phyloP scores from a whole-genome alignment of 1,140 invertebrate genomes.

The Matsumurasca onukii region DNA sequence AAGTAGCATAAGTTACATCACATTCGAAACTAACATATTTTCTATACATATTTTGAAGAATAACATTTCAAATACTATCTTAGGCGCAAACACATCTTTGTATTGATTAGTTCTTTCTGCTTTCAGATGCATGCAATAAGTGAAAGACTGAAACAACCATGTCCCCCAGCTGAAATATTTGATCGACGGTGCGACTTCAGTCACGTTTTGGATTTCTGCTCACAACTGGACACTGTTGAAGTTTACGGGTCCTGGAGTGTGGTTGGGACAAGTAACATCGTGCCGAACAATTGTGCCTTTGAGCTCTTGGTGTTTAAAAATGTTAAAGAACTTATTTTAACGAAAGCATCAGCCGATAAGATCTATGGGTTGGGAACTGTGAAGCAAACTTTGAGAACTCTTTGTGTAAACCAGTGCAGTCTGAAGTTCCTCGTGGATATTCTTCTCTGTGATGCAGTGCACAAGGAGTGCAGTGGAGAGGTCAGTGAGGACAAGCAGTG shows the following conservation, averaged over 20 bases:
- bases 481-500: conserved; percentile 51
- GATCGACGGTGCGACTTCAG: conserved; percentile 78
- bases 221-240: conserved; percentile 64
- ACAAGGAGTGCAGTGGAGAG: conserved; percentile 50
- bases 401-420: conserved; percentile 62
- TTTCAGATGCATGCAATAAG: conserved; percentile 83
- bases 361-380: conserved; percentile 65
- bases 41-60: too few species aligned
- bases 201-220: conserved; percentile 87
- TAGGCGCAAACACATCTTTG: too few species aligned
- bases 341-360: conserved; percentile 61
- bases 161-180: conserved; percentile 68
- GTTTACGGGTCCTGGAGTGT: conserved; percentile 65
- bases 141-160: conserved; percentile 81
- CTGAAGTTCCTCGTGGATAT: conserved; percentile 65
- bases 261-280: conserved; percentile 77
- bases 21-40: too few species aligned
- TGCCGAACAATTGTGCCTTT: conserved; percentile 74
- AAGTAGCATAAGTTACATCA: too few species aligned
- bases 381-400: conserved; percentile 62
- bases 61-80: too few species aligned
- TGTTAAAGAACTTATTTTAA: conserved; percentile 61
- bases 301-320: conserved; percentile 80
- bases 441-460: conserved; percentile 73
- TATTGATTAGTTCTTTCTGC: too few species aligned